These are phyloP conservation scores for Darevskia nairensis DNA, from an alignment of 2,797 vertebrate genomes.

Conservation along the genomic window DNA sequence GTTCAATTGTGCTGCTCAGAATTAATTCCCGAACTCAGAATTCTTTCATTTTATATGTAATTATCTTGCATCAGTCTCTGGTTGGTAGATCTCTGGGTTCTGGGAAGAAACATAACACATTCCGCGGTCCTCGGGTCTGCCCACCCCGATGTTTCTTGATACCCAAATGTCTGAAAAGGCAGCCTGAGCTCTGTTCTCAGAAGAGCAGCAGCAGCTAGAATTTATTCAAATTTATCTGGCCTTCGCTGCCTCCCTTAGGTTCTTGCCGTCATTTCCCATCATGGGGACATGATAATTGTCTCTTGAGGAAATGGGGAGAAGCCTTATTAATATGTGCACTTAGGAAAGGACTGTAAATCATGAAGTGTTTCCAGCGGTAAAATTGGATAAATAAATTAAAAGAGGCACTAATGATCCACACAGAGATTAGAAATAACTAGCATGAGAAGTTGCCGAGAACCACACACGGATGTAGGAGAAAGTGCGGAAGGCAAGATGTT, in stretches of 20 bases:
- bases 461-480: constrained; percentile 23
- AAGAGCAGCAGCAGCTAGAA: constrained; percentile 40
- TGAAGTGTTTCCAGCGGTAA: constrained; percentile 69
- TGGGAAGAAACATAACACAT: too few relatives aligned
- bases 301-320: constrained; percentile 71
- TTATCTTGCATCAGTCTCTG: too few relatives aligned
- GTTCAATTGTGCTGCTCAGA: too few relatives aligned
- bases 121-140: too few relatives aligned
- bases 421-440: constrained; percentile 65
- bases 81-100: too few relatives aligned
- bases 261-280: constrained; percentile 70
- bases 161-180: neutral
- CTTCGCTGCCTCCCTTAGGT: constrained; percentile 37
- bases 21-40: too few relatives aligned
- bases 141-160: neutral
- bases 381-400: constrained; percentile 77
- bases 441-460: constrained; percentile 54
- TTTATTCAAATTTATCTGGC: constrained; percentile 36
- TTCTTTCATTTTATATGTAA: too few relatives aligned
- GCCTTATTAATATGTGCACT: constrained; percentile 72
- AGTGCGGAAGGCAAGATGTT: neutral
- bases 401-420: constrained; percentile 76
- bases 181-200: constrained; percentile 17
- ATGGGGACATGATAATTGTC: constrained; percentile 71
- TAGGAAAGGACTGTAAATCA: constrained; percentile 73